Conservation (phyloP, 2,797 vertebrate genomes). For the Crocodylus rhombifer region DNA sequence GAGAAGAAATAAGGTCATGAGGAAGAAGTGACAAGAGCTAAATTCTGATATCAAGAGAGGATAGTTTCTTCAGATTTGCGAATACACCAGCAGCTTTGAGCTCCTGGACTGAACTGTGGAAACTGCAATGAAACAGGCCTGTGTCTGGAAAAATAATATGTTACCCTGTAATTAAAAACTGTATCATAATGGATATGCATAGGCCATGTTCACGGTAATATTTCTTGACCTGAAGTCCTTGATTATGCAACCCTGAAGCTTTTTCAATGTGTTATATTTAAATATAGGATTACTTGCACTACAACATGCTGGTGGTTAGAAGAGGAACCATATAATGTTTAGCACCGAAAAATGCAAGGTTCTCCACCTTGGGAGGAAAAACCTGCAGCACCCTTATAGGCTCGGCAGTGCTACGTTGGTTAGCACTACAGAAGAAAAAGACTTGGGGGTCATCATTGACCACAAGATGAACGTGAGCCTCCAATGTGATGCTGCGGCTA, state of each 20-base stretch:
- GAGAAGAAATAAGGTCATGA: not conserved
- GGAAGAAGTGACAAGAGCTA: not conserved
- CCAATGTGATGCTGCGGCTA: too few relatives aligned
- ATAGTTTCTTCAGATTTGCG: not conserved
- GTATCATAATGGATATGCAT: not conserved
- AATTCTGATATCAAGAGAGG: not conserved
- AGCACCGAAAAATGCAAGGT: too few relatives aligned
- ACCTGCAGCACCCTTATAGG: too few relatives aligned
- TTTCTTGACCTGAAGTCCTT: not conserved
- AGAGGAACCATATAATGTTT: not conserved
- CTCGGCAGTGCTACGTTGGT: too few relatives aligned
- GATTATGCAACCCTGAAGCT: slow-evolving; percentile 10
- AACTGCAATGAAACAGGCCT: not conserved
- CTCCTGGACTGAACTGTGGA: not conserved
- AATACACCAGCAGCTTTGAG: not conserved
- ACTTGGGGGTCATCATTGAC: too few relatives aligned
- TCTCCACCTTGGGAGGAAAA: too few relatives aligned
- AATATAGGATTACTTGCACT: not conserved
- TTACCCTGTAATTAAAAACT: not conserved
- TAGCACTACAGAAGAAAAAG: too few relatives aligned
- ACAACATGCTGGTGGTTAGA: not conserved
- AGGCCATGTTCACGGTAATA: not conserved
- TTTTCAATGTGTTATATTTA: not conserved
- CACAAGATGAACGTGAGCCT: too few relatives aligned
- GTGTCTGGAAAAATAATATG: not conserved